A percentile compares a stretch with the other conserved stretches of the same genome.
Evolutionary conservation across 2,797 vertebrate species (phyloP).

Genomic region (Dermochelys coriacea): DNA sequence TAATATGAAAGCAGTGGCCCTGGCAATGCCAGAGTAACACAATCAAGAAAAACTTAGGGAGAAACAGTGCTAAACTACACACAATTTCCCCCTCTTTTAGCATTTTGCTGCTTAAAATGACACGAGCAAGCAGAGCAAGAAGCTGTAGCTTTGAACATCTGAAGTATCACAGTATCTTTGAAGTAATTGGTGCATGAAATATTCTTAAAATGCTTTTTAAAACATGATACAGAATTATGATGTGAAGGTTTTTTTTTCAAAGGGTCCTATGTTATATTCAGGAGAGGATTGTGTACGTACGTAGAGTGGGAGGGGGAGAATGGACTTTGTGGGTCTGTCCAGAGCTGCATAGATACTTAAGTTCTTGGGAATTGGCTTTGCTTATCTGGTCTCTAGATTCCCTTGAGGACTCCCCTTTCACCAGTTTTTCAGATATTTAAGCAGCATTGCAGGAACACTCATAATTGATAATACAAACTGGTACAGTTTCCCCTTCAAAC

Average conservation of each 20-base stretch:
- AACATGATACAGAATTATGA: constrained; percentile 64
- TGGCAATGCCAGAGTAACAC: neutral
- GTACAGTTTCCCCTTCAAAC: constrained; percentile 27
- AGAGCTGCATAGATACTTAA: constrained; percentile 13
- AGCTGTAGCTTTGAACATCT: constrained; percentile 66
- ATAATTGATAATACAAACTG: constrained; percentile 51
- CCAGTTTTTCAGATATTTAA: constrained; percentile 59
- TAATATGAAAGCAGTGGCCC: neutral
- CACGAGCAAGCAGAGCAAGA: constrained; percentile 40
- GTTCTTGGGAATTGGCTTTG: constrained; percentile 33
- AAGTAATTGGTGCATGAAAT: constrained; percentile 75
- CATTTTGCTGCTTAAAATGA: constrained; percentile 62
- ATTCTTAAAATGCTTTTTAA: constrained; percentile 66
- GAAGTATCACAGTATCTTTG: constrained; percentile 72
- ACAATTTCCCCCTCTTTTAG: constrained; percentile 37
- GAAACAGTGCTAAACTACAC: constrained; percentile 21
- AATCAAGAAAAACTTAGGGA: neutral
- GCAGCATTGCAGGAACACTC: constrained; percentile 6
- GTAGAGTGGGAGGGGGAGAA: neutral
- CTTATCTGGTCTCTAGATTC: constrained; percentile 18
- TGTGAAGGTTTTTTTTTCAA: neutral
- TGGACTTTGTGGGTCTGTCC: constrained; percentile 21
- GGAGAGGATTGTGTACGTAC: neutral
- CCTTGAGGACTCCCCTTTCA: constrained; percentile 24
- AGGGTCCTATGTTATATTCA: neutral